Percentiles rank a stretch among this genome's conserved stretches.
These are phyloP conservation scores for Microctonus hyperodae DNA, from an alignment of 2,888 invertebrate genomes.

Conservation along the genomic window DNA sequence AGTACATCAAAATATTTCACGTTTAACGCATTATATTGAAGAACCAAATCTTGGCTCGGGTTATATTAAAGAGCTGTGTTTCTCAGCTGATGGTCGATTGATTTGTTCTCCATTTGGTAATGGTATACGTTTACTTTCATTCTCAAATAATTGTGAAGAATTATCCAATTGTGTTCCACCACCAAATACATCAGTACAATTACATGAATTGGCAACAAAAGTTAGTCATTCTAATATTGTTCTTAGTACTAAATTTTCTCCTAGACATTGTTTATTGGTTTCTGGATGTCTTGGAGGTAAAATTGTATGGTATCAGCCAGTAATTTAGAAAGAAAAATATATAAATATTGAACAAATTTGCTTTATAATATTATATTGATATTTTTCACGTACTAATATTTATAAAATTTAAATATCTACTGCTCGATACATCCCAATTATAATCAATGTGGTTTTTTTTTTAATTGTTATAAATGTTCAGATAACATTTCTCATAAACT, in stretches of 20 bases:
- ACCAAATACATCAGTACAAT: constrained; percentile 62
- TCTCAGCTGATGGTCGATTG: constrained; percentile 87
- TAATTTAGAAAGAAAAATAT: constrained; percentile 49
- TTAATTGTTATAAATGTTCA: too few species aligned
- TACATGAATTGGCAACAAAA: constrained; percentile 74
- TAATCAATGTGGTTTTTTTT: too few species aligned
- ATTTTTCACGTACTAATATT: background rate
- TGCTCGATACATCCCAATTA: too few species aligned
- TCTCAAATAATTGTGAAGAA: constrained; percentile 80
- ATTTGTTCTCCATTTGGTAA: constrained; percentile 90
- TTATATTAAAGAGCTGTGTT: constrained; percentile 92
- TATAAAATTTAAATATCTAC: too few species aligned
- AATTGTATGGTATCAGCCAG: constrained; percentile 89
- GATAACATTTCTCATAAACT: too few species aligned
- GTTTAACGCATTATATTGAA: constrained; percentile 83
- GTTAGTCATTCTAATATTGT: constrained; percentile 84
- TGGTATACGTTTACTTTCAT: constrained; percentile 85
- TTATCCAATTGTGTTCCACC: constrained; percentile 73
- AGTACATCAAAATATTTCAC: constrained; percentile 75
- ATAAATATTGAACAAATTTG: constrained; percentile 33
- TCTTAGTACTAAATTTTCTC: constrained; percentile 90
- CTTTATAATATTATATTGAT: constrained; percentile 14
- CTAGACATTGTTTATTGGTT: constrained; percentile 83
- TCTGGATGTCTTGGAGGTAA: constrained; percentile 90
- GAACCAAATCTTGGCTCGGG: constrained; percentile 91